phyloP scores from a whole-genome alignment of 2,797 vertebrate genomes.

The Tapera naevia region DNA sequence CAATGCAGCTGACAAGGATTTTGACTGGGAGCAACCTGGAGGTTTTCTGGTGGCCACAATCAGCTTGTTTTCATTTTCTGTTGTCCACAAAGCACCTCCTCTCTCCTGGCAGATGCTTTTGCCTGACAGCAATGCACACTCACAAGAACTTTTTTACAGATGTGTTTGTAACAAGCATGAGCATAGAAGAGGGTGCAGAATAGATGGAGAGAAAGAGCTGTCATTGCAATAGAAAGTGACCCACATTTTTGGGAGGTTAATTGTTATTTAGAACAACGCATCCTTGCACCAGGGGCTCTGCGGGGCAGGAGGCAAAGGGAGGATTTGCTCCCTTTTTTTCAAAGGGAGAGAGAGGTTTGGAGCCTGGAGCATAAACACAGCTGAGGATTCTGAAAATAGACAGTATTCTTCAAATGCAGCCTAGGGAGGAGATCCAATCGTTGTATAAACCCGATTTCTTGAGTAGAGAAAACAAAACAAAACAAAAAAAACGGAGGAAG shows the following conservation, averaged over 20 bases:
- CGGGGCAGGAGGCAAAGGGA: background rate
- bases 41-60: background rate
- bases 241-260: conserved; percentile 8
- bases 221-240: background rate
- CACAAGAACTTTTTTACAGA: background rate
- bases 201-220: background rate
- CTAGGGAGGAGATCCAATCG: background rate
- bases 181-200: background rate
- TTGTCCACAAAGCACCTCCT: background rate
- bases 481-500: background rate
- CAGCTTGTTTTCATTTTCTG: background rate
- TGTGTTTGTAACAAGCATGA: background rate
- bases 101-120: background rate
- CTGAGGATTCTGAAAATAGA: conserved; percentile 35
- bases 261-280: background rate
- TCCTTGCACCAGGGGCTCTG: background rate
- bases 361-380: conserved; percentile 35
- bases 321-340: background rate
- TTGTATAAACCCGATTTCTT: background rate
- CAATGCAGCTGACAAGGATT: background rate
- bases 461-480: conserved; percentile 11
- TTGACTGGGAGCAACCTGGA: background rate
- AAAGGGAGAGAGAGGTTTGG: background rate
- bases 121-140: background rate
- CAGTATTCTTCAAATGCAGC: conserved; percentile 56